phyloP scores from a whole-genome alignment of 2,888 invertebrate species.

The Napeogenes inachia region DNA sequence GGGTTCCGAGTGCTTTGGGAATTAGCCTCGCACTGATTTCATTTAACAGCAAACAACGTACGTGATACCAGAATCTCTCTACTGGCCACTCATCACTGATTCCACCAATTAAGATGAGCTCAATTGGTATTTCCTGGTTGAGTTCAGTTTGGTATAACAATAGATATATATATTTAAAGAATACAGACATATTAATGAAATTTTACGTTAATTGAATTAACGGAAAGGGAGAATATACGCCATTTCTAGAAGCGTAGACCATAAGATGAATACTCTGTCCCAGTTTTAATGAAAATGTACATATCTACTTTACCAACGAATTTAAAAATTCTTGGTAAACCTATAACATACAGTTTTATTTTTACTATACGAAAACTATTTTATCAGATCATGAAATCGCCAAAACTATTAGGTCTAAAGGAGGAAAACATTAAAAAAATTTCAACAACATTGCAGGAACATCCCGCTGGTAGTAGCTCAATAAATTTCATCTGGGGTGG shows the following conservation, averaged over 20 bases:
- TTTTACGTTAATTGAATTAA: too few relatives aligned
- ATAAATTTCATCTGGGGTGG: constrained; percentile 54
- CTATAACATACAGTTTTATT: too few relatives aligned
- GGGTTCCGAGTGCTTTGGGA: constrained; percentile 57
- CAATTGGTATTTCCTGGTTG: constrained; percentile 9
- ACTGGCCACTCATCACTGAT: constrained; percentile 27
- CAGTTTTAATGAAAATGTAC: too few relatives aligned
- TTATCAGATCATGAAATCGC: too few relatives aligned
- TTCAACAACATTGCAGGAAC: constrained; percentile 12
- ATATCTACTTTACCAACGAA: too few relatives aligned
- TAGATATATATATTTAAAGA: neutral
- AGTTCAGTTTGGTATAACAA: constrained; percentile 1
- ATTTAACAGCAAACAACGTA: constrained; percentile 55
- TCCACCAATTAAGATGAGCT: constrained; percentile 29
- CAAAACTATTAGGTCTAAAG: neutral
- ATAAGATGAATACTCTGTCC: too few relatives aligned
- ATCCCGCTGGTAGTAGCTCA: constrained; percentile 40
- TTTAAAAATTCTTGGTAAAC: too few relatives aligned
- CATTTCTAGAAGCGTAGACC: too few relatives aligned
- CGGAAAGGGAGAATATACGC: too few relatives aligned
- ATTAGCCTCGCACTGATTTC: constrained; percentile 52
- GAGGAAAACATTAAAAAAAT: constrained; percentile 2
- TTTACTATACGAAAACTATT: too few relatives aligned
- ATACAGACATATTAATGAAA: too few relatives aligned
- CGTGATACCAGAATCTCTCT: constrained; percentile 34